Conservation (phyloP, 2,113 vertebrate genomes). For the Pristiophorus japonicus region DNA sequence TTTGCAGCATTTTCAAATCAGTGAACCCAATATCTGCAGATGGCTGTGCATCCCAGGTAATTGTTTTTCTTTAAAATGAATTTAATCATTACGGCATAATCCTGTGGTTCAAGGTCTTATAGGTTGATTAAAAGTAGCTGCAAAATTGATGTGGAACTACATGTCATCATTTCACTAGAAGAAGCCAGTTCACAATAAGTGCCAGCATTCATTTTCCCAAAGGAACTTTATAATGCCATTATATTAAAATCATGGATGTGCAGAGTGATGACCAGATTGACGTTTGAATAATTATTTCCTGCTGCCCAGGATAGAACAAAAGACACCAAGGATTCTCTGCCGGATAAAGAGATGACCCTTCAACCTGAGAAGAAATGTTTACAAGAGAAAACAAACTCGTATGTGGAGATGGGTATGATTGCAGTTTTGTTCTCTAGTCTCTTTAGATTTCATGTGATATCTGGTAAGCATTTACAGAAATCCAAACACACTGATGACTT, state of each 20-base stretch:
- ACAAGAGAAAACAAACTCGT: constrained; percentile 70
- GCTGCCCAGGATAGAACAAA: constrained; percentile 65
- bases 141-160: background rate
- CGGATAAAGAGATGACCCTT: constrained; percentile 82
- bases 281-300: constrained; percentile 33
- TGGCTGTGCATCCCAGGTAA: constrained; percentile 80
- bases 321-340: constrained; percentile 67
- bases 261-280: constrained; percentile 6
- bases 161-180: background rate
- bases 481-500: background rate
- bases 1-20: constrained; percentile 80
- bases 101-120: background rate
- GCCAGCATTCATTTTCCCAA: constrained; percentile 7
- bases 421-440: background rate
- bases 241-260: constrained; percentile 14
- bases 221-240: constrained; percentile 1
- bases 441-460: background rate
- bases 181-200: background rate
- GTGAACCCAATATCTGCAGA: constrained; percentile 84
- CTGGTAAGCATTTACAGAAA: background rate
- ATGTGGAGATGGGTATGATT: constrained; percentile 66
- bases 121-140: background rate
- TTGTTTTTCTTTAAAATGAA: constrained; percentile 38
- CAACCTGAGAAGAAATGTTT: constrained; percentile 73
- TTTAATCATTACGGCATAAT: background rate